phyloP scores from a whole-genome alignment of 2,888 invertebrate species.

The Erebia aethiops region DNA sequence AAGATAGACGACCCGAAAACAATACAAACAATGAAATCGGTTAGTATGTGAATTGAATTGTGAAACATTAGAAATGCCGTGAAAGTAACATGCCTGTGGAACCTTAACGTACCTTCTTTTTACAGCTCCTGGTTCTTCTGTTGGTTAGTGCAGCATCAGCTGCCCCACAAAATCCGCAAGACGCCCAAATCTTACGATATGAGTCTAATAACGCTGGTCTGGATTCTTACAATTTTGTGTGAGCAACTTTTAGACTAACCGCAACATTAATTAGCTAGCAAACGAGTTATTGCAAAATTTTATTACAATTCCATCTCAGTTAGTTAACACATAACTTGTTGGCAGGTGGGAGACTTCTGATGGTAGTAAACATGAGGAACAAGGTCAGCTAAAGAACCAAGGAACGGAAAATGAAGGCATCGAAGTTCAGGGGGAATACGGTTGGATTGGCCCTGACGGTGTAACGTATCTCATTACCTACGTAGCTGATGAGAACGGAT shows the following conservation, averaged over 20 bases:
- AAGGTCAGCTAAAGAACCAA: conserved; percentile 81
- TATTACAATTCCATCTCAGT: conserved; percentile 1
- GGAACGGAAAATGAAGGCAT: conserved; percentile 83
- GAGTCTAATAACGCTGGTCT: conserved; percentile 84
- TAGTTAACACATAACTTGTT: conserved; percentile 26
- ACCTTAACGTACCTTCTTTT: conserved; percentile 50
- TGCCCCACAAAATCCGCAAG: conserved; percentile 72
- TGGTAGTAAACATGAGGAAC: conserved; percentile 81
- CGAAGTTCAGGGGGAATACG: conserved; percentile 81
- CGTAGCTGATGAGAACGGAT: conserved; percentile 80
- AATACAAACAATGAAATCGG: conserved; percentile 72
- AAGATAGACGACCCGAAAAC: conserved; percentile 58
- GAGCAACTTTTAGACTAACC: conserved; percentile 47
- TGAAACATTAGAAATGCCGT: conserved; percentile 42
- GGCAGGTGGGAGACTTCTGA: conserved; percentile 82
- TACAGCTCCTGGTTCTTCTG: conserved; percentile 68
- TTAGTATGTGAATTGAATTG: conserved; percentile 57
- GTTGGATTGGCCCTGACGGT: conserved; percentile 83
- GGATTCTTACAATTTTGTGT: conserved; percentile 83
- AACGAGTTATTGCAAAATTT: conserved; percentile 3
- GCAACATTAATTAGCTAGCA: conserved; percentile 2
- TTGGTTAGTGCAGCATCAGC: conserved; percentile 61
- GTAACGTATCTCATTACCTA: conserved; percentile 83
- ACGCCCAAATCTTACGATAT: conserved; percentile 84
- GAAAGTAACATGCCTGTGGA: not conserved